Conservation (phyloP, 2,888 invertebrate genomes). For the Branchipolynoe longqiensis region DNA sequence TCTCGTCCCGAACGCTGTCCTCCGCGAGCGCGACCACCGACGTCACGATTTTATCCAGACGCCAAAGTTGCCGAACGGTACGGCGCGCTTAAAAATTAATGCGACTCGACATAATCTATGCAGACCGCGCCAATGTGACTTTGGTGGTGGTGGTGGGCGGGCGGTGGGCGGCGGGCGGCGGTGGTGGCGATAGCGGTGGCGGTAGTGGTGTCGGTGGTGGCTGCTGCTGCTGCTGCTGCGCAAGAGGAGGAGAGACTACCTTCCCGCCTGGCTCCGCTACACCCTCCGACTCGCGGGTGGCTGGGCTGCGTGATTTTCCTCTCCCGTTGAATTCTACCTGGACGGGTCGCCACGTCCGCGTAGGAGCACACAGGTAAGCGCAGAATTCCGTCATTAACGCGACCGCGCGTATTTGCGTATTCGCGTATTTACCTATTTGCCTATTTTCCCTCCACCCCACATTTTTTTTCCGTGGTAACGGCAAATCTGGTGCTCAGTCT, state of each 20-base stretch:
- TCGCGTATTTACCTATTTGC: too few species aligned
- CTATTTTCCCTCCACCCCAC: too few species aligned
- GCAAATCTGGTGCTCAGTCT: too few species aligned
- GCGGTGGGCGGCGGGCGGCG: conserved; percentile 26
- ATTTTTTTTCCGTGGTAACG: too few species aligned
- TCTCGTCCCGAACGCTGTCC: not conserved
- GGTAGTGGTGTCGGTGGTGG: conserved; percentile 5
- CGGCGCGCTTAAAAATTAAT: conserved; percentile 37
- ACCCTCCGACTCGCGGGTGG: conserved; percentile 8
- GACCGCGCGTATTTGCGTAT: too few species aligned
- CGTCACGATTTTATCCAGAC: conserved; percentile 35
- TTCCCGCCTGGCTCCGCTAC: too few species aligned
- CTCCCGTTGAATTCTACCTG: conserved; percentile 5
- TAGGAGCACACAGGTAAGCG: conserved; percentile 2
- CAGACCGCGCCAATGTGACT: conserved; percentile 37
- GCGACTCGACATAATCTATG: conserved; percentile 48
- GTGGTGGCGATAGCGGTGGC: not conserved
- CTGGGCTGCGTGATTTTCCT: not conserved
- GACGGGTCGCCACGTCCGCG: not conserved
- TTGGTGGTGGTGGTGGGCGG: not conserved
- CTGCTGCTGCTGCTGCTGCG: not conserved
- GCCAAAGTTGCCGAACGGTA: not conserved
- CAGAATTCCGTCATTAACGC: not conserved
- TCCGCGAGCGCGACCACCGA: conserved; percentile 11
- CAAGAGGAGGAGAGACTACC: too few species aligned